Evolutionary conservation across 53 echinoderm and acorn worm species (phyloP).

Genomic region (Holothuria leucospilota): DNA sequence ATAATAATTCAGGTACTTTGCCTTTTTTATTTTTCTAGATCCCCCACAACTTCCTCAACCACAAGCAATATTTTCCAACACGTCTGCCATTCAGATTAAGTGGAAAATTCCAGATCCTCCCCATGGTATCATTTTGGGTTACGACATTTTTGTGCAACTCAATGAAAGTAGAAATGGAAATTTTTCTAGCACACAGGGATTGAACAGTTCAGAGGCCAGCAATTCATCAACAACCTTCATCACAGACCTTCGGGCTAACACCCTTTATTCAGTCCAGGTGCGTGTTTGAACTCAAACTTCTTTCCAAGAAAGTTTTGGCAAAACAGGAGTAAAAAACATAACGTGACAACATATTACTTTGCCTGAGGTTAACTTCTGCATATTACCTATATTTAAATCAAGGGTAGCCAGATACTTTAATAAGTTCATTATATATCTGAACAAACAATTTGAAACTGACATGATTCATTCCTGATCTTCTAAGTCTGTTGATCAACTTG

Average conservation of each 20-base stretch:
- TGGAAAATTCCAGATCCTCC: conserved; percentile 78
- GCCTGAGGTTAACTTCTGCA: too few relatives aligned
- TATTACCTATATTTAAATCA: too few relatives aligned
- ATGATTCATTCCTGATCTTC: too few relatives aligned
- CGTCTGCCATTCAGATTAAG: conserved; percentile 59
- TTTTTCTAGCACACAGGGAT: background rate
- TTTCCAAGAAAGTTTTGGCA: background rate
- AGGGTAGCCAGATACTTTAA: too few relatives aligned
- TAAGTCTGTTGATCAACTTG: too few relatives aligned
- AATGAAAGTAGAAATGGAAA: background rate
- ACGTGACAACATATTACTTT: too few relatives aligned
- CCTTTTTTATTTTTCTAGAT: conserved; percentile 26
- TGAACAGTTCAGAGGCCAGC: background rate
- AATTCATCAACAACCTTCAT: background rate
- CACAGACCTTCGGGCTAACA: conserved; percentile 9
- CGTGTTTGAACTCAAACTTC: too few relatives aligned
- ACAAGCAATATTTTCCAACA: conserved; percentile 23
- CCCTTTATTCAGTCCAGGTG: conserved; percentile 58
- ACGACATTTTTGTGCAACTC: conserved; percentile 38
- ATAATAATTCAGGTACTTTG: background rate
- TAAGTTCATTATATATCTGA: too few relatives aligned
- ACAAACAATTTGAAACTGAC: too few relatives aligned
- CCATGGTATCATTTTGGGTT: conserved; percentile 68
- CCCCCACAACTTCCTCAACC: conserved; percentile 53
- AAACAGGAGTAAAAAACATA: too few relatives aligned